A percentile compares a stretch with the other conserved stretches of the same genome.
phyloP scores from a whole-genome alignment of 2,888 invertebrate genomes.

The Cantharis rustica region DNA sequence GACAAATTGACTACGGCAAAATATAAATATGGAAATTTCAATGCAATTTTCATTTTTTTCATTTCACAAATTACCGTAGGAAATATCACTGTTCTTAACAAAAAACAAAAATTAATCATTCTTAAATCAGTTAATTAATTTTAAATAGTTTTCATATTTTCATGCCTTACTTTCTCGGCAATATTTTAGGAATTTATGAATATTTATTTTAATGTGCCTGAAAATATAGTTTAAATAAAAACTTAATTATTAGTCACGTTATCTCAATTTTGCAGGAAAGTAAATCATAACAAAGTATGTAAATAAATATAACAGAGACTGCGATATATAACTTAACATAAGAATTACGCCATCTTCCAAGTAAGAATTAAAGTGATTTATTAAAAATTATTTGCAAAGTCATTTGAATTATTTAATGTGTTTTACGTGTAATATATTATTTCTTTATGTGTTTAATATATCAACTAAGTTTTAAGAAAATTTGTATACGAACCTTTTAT shows the following conservation, averaged over 20 bases:
- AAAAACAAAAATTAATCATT: background rate
- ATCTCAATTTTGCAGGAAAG: slow-evolving; percentile 1
- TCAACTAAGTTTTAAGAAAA: slow-evolving; percentile 12
- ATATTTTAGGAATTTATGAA: background rate
- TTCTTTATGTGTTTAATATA: slow-evolving; percentile 26
- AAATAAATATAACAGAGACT: background rate
- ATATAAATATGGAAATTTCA: slow-evolving; percentile 41
- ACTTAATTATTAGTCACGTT: background rate
- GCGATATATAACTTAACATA: slow-evolving; percentile 39
- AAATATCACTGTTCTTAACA: background rate
- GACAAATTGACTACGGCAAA: slow-evolving; percentile 46
- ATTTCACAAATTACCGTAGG: background rate
- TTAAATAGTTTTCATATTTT: background rate
- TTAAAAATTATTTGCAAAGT: slow-evolving; percentile 43
- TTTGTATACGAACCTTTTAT: slow-evolving; percentile 15
- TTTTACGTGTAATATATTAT: slow-evolving; percentile 36
- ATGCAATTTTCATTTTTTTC: slow-evolving; percentile 19
- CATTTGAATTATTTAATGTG: slow-evolving; percentile 46
- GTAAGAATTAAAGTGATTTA: slow-evolving; percentile 45
- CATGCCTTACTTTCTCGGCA: background rate
- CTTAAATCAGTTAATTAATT: background rate
- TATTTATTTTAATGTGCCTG: background rate
- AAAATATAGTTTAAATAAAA: background rate
- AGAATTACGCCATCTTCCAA: slow-evolving; percentile 42
- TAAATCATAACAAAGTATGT: slow-evolving; percentile 7